Percentiles rank a stretch among this genome's conserved stretches.
Evolutionary conservation across 2,797 vertebrate species (phyloP).

Genomic region (Strix occidentalis): DNA sequence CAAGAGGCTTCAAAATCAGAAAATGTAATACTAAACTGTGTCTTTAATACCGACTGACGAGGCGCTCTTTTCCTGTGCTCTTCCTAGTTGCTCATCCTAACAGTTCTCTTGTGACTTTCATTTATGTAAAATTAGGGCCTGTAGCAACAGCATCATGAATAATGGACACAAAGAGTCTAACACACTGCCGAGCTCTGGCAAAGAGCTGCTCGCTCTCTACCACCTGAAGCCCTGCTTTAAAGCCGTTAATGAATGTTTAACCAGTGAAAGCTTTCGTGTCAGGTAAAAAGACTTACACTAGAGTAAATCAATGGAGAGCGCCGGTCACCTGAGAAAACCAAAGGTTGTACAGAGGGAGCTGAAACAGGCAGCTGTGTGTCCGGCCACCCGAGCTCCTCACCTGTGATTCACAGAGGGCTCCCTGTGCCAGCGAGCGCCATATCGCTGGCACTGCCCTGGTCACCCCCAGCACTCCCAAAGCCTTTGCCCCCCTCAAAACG

Average conservation of each 20-base stretch:
- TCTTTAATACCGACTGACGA: not conserved
- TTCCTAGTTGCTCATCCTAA: not conserved
- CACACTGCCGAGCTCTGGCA: not conserved
- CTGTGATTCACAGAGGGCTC: not conserved
- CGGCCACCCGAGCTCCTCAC: accelerated
- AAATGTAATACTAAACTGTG: not conserved
- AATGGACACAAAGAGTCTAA: constrained; percentile 40
- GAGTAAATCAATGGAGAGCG: not conserved
- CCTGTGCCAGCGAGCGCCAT: accelerated
- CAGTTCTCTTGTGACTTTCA: constrained; percentile 40
- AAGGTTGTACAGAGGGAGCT: not conserved
- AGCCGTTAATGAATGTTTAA: not conserved
- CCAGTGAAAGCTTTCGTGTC: not conserved
- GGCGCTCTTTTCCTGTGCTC: not conserved
- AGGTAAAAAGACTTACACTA: not conserved
- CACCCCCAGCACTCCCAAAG: not conserved
- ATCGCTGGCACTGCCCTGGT: accelerated
- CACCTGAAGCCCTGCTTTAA: not conserved
- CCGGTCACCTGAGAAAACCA: not conserved
- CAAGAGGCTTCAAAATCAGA: not conserved
- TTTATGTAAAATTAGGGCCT: constrained; percentile 52
- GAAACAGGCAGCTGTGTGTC: not conserved
- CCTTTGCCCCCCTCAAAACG: accelerated
- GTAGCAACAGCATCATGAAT: constrained; percentile 69
- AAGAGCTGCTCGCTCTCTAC: not conserved